Conservation (phyloP, 1,140 invertebrate species). For the Zaprionus vittiger region DNA sequence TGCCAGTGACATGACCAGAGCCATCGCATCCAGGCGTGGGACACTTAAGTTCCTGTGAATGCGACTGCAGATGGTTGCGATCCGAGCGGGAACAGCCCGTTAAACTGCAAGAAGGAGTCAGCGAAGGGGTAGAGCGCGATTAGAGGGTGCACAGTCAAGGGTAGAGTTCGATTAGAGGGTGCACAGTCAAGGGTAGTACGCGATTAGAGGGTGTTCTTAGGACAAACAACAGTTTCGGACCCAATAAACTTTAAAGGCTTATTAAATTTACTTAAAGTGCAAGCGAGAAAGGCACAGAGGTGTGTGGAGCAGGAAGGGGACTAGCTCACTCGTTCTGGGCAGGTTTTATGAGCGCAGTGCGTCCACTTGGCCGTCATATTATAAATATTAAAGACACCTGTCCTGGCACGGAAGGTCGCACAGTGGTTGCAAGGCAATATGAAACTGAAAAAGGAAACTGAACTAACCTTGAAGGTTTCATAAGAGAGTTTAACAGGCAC, state of each 20-base stretch:
- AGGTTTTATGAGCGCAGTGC: slow-evolving; percentile 66
- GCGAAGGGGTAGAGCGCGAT: neutral
- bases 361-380: slow-evolving; percentile 46
- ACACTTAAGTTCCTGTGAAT: slow-evolving; percentile 93
- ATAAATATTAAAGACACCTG: slow-evolving; percentile 76
- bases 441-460: neutral
- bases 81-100: slow-evolving; percentile 91
- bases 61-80: slow-evolving; percentile 90
- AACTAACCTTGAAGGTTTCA: too few relatives aligned
- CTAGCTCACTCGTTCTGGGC: slow-evolving; percentile 3
- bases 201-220: neutral
- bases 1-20: slow-evolving; percentile 94
- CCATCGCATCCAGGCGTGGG: slow-evolving; percentile 95
- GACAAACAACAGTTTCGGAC: neutral
- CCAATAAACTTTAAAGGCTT: slow-evolving; percentile 49
- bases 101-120: slow-evolving; percentile 85
- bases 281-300: neutral
- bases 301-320: neutral
- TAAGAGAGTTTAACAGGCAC: too few relatives aligned
- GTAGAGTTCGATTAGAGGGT: neutral
- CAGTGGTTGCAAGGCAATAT: slow-evolving; percentile 23
- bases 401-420: slow-evolving; percentile 13
- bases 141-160: neutral
- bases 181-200: neutral
- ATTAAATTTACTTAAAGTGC: slow-evolving; percentile 48